Evolutionary conservation across 2,888 invertebrate genomes (phyloP).

Genomic region (Tupiocoris notatus): DNA sequence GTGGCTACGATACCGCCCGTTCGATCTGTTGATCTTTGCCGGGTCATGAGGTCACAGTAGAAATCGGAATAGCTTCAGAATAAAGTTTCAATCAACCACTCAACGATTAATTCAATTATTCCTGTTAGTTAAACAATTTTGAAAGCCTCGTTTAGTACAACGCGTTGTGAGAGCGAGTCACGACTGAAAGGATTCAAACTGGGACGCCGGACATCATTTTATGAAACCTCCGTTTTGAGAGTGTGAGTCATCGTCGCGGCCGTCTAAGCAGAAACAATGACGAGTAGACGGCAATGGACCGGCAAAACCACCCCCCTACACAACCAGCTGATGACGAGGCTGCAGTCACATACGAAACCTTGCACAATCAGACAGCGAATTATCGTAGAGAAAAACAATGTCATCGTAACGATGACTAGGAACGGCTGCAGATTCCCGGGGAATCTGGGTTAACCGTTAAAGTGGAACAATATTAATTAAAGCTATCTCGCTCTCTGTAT

Average conservation of each 20-base stretch:
- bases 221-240: slow-evolving; percentile 14
- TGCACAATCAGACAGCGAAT: no score
- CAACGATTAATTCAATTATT: no score
- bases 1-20: background rate
- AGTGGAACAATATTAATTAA: no score
- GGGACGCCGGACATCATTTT: background rate
- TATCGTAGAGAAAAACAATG: no score
- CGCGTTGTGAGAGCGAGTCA: background rate
- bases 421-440: no score
- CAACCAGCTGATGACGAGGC: background rate
- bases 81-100: no score
- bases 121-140: background rate
- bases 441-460: no score
- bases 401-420: no score
- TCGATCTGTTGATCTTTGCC: slow-evolving; percentile 7
- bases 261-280: background rate
- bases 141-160: background rate
- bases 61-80: no score
- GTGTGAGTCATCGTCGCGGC: slow-evolving; percentile 8
- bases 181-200: background rate
- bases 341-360: background rate
- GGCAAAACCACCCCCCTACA: background rate
- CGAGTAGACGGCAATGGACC: background rate
- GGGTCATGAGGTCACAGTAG: slow-evolving; percentile 4
- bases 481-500: no score